Percentiles rank a stretch among this genome's conserved stretches.
These are phyloP conservation scores for Coregonus ussuriensis DNA, from an alignment of 2,797 vertebrate species.

Conservation along the genomic window DNA sequence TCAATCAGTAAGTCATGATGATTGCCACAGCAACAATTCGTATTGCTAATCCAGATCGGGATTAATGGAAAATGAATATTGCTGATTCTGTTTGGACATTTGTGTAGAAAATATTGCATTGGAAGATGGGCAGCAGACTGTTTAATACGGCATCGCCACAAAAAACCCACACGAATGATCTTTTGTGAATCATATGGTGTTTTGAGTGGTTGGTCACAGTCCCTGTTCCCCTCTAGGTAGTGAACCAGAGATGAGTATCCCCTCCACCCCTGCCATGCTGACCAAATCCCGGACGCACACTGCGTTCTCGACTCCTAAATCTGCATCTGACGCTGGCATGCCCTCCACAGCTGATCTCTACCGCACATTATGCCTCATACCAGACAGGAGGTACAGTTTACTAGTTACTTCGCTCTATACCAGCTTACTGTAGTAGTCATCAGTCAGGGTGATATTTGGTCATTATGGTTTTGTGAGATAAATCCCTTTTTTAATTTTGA, in stretches of 20 bases:
- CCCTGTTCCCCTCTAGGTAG: slow-evolving; percentile 59
- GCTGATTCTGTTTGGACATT: background rate
- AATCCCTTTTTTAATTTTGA: background rate
- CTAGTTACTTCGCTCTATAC: background rate
- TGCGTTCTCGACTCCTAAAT: slow-evolving; percentile 68
- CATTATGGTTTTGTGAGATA: background rate
- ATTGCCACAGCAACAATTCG: background rate
- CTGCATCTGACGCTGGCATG: slow-evolving; percentile 40
- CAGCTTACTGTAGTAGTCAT: background rate
- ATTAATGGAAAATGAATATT: background rate
- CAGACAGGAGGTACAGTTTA: slow-evolving; percentile 69
- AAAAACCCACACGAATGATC: background rate
- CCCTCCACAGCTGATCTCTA: slow-evolving; percentile 77
- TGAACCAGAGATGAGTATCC: slow-evolving; percentile 70
- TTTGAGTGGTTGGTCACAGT: background rate
- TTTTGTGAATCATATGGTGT: background rate
- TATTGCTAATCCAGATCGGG: background rate
- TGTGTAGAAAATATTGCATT: background rate
- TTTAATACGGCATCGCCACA: too few species aligned
- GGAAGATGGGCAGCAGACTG: background rate
- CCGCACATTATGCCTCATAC: slow-evolving; percentile 70
- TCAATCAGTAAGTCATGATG: slow-evolving; percentile 69
- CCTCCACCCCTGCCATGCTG: slow-evolving; percentile 53
- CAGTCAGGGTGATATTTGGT: background rate
- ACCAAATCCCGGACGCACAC: slow-evolving; percentile 55